A percentile compares a stretch with the other conserved stretches of the same genome.
Conservation (phyloP, 2,797 vertebrate species). For the Acrossocheilus fasciatus region DNA sequence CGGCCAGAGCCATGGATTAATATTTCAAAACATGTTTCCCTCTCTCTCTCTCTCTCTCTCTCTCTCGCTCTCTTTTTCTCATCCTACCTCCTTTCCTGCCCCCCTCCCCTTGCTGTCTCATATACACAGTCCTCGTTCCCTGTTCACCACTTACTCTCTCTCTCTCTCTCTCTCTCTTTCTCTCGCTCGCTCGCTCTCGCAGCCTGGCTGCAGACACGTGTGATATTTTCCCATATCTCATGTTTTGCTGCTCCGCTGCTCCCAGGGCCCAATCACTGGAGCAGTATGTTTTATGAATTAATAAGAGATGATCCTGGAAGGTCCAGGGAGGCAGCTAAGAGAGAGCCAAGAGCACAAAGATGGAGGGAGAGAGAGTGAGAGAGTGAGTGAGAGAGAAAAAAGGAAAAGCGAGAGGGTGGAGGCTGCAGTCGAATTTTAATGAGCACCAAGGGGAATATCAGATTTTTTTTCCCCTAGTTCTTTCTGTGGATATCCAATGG, state of each 20-base stretch:
- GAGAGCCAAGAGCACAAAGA: constrained; percentile 77
- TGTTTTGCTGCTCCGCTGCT: constrained; percentile 81
- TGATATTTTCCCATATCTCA: constrained; percentile 80
- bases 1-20: constrained; percentile 81
- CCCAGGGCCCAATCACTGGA: constrained; percentile 78
- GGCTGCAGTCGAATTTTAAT: constrained; percentile 83
- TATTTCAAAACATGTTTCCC: constrained; percentile 80
- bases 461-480: constrained; percentile 38
- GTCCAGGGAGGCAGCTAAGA: constrained; percentile 72
- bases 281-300: constrained; percentile 87
- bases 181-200: constrained; percentile 38
- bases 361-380: constrained; percentile 66
- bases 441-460: constrained; percentile 86
- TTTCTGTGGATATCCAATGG: constrained; percentile 70
- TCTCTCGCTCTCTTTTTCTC: constrained; percentile 38
- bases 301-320: constrained; percentile 84
- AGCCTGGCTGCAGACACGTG: constrained; percentile 72
- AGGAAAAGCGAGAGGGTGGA: constrained; percentile 66
- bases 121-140: constrained; percentile 56
- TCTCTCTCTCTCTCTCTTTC: constrained; percentile 66
- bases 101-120: constrained; percentile 59
- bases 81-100: constrained; percentile 30
- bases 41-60: constrained; percentile 36
- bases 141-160: constrained; percentile 55
- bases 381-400: constrained; percentile 51